Percentiles rank a stretch among this genome's conserved stretches.
Evolutionary conservation across 2,797 vertebrate genomes (phyloP).

Genomic region (Euphonia xanthogaster): DNA sequence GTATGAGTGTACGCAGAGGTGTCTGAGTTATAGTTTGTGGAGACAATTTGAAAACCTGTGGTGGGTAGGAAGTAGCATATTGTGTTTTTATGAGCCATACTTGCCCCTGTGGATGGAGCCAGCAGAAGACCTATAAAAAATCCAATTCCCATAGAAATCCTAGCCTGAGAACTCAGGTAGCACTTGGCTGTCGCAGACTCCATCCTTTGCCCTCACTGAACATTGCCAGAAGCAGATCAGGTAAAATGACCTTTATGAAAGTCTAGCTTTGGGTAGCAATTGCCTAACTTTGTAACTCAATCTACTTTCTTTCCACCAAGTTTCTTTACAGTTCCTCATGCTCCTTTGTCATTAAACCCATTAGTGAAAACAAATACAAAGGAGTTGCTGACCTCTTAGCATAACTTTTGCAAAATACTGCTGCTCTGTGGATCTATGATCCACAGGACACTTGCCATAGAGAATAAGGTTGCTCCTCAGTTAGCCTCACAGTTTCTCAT

Average conservation of each 20-base stretch:
- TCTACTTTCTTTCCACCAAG: neutral
- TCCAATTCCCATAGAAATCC: neutral
- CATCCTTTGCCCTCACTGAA: neutral
- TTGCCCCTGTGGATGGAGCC: neutral
- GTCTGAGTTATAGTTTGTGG: neutral
- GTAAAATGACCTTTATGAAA: neutral
- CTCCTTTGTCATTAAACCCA: neutral
- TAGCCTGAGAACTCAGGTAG: neutral
- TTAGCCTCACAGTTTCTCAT: neutral
- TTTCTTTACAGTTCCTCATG: neutral
- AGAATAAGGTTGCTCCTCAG: neutral
- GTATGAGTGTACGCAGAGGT: neutral
- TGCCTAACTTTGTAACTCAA: neutral
- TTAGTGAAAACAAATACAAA: neutral
- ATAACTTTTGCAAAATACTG: neutral
- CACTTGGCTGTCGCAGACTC: neutral
- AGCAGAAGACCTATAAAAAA: neutral
- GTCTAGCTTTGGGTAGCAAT: neutral
- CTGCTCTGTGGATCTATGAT: neutral
- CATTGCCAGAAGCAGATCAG: neutral
- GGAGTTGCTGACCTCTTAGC: neutral
- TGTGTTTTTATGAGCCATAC: neutral
- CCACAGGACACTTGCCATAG: neutral
- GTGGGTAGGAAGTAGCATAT: neutral
- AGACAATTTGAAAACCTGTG: neutral